These are phyloP conservation scores for Cynopterus sphinx DNA, from an alignment of 2,797 vertebrate genomes.

Conservation along the genomic window DNA sequence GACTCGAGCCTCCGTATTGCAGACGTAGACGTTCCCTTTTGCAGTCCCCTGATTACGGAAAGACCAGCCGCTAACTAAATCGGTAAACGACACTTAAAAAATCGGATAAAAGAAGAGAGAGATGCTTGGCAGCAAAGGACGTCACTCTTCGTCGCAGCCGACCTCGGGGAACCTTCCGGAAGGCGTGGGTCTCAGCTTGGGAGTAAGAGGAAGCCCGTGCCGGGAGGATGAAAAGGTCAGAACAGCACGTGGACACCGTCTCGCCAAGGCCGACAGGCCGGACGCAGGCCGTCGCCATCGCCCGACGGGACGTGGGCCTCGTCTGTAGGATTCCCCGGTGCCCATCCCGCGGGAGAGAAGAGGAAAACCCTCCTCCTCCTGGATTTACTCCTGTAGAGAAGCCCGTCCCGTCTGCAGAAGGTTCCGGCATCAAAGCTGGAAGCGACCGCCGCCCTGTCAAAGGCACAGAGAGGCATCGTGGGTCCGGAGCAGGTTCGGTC, in stretches of 20 bases:
- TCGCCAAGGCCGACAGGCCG: no score
- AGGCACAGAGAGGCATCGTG: no score
- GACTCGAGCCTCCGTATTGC: background rate
- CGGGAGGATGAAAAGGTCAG: background rate
- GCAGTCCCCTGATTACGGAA: no score
- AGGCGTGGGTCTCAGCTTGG: accelerated
- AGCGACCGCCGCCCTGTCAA: no score
- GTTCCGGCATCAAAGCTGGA: no score
- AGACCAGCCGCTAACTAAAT: no score
- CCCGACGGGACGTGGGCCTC: background rate
- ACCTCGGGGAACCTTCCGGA: background rate
- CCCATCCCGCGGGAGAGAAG: background rate
- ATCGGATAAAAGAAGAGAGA: no score
- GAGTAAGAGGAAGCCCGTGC: background rate
- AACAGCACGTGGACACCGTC: background rate
- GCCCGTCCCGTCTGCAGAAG: background rate
- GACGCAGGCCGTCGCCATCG: no score
- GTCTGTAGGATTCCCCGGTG: background rate
- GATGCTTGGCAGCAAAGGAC: no score
- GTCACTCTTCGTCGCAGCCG: background rate
- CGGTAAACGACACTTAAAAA: no score
- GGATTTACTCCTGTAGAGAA: background rate
- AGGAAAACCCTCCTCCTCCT: background rate
- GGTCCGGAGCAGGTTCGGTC: no score
- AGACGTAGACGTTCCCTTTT: background rate